phyloP scores from a whole-genome alignment of 2,888 invertebrate species.

The Tridacna gigas region DNA sequence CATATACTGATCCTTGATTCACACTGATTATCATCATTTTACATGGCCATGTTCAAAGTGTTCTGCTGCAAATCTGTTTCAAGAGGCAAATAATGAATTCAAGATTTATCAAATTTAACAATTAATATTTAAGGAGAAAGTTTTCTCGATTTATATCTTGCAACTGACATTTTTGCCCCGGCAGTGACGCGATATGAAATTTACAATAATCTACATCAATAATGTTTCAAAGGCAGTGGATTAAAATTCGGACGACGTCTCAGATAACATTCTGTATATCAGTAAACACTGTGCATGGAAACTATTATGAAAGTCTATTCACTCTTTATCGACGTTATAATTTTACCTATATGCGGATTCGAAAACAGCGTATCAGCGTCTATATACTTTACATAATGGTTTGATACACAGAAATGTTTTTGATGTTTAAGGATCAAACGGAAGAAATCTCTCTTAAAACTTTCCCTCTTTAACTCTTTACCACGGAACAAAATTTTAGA shows the following conservation, averaged over 20 bases:
- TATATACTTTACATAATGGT: conserved; percentile 56
- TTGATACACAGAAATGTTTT: conserved; percentile 61
- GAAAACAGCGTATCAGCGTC: conserved; percentile 46
- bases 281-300: conserved; percentile 61
- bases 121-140: conserved; percentile 24
- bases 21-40: no score
- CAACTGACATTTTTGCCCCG: conserved; percentile 5
- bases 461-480: neutral
- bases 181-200: conserved; percentile 41
- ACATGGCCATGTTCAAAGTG: no score
- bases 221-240: conserved; percentile 38
- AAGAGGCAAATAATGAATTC: no score
- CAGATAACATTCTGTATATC: conserved; percentile 61
- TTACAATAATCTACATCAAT: conserved; percentile 41
- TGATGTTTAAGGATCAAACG: conserved; percentile 64
- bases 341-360: conserved; percentile 52
- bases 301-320: conserved; percentile 58
- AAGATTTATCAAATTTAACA: conserved; percentile 31
- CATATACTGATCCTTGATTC: no score
- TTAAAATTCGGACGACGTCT: neutral
- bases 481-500: no score
- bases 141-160: conserved; percentile 20
- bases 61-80: no score
- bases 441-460: conserved; percentile 15
- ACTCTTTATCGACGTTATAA: conserved; percentile 57